Base-by-base conservation (phyloP, 2,113 vertebrate species). In the Thunnus thynnus region DNA sequence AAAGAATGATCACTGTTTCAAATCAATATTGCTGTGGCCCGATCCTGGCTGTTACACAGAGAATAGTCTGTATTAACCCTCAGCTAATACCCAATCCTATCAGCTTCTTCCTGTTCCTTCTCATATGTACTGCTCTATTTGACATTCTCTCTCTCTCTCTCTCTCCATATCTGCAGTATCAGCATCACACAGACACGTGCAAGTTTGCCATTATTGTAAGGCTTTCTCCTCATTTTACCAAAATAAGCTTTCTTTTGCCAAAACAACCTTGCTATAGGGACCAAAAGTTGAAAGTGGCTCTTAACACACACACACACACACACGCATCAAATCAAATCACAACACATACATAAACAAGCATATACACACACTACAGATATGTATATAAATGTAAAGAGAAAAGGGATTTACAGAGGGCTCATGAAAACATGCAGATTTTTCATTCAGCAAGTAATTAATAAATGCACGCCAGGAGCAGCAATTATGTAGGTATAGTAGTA, bases 1-100 rank as follows among this genome's bases (percentile, higher is more conserved):
- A 89, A 91, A 84, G 82, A 89, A 16, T 14, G 78, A 88, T 86
- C 56, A 48, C 60, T 62, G 69, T 71, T 81, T 76, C 66, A 36
- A 64, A 90, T 89, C 86, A 27, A 93, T 91, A 76, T 30, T 7
- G 17, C 62, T 60, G 51, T 44, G 64, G 60, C 25, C 32, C 2
- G 77, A 83, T 86, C n/a, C 44, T 36, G 51, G 57, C 54, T 52
- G 14, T 44, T 65, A 56, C 70, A 51, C 22, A 11, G 47, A 70
- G 32, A 80, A 79, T 3, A 82, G 57, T 18, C 55, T 44, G 51
- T 62, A 76, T 75, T 46, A 78, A 78, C 76, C 78, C 8, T 17
- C n/a, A 32, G 52, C 75, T 77, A 76, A 86, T 72, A 55, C 56
- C 27, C 68, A 44, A 76, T 70, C 30, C 64, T 11, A 36, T 72